These are phyloP conservation scores for Anthoscopus minutus DNA, from an alignment of 2,113 vertebrate species.

Conservation along the genomic window DNA sequence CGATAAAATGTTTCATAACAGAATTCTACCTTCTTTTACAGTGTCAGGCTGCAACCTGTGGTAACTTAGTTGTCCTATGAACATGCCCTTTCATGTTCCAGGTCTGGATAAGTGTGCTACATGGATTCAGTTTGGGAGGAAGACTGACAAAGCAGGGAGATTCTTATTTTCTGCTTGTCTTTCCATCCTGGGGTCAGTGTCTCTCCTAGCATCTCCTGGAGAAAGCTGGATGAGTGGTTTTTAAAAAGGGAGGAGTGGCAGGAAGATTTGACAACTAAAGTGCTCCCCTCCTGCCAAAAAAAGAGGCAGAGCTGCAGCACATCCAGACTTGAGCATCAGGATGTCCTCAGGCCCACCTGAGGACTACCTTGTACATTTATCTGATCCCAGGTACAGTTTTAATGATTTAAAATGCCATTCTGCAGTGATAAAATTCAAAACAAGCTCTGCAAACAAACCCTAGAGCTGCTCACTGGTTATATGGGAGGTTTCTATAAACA, in stretches of 20 bases:
- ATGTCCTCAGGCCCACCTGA: neutral
- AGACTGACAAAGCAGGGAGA: neutral
- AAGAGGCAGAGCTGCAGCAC: neutral
- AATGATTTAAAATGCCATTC: neutral
- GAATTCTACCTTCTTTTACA: neutral
- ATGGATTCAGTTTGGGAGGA: neutral
- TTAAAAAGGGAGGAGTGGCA: neutral
- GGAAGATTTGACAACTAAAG: neutral
- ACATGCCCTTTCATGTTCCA: neutral
- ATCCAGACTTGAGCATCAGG: neutral
- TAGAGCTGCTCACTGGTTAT: neutral
- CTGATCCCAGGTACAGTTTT: neutral
- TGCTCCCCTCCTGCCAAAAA: rapidly evolving
- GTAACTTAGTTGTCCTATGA: neutral
- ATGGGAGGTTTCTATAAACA: neutral
- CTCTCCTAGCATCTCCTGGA: neutral
- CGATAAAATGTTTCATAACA: neutral
- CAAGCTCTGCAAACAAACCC: neutral
- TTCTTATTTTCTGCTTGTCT: neutral
- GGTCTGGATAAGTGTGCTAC: neutral
- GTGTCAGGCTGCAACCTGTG: neutral
- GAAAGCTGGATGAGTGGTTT: neutral
- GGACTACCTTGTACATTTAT: neutral
- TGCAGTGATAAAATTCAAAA: neutral
- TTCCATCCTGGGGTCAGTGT: neutral